phyloP scores from a whole-genome alignment of 2,888 invertebrate species.

The Eristalinus sepulchralis region DNA sequence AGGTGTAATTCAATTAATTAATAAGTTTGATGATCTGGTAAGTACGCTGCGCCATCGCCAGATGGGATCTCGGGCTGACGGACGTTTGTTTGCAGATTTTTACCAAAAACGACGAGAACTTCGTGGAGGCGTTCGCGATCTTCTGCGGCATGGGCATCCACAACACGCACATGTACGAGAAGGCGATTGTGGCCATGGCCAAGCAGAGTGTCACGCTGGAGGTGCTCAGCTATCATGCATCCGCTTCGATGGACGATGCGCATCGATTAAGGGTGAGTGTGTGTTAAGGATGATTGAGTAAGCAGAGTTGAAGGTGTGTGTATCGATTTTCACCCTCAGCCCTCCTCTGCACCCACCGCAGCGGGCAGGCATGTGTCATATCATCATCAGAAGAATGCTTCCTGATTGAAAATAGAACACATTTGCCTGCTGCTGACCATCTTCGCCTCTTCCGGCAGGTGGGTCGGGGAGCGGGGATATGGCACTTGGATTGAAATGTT shows the following conservation, averaged over 20 bases:
- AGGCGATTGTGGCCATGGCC: slow-evolving; percentile 96
- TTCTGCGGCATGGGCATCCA: slow-evolving; percentile 99
- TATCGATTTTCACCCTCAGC: slow-evolving; percentile 46
- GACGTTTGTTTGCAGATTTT: slow-evolving; percentile 82
- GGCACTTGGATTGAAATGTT: slow-evolving; percentile 31
- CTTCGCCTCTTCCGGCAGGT: not conserved
- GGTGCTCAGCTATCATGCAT: slow-evolving; percentile 95
- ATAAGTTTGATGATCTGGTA: slow-evolving; percentile 93
- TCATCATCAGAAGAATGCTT: slow-evolving; percentile 41
- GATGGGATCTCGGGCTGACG: not conserved
- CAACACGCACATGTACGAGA: slow-evolving; percentile 98
- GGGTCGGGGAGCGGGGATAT: slow-evolving; percentile 1
- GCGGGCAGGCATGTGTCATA: slow-evolving; percentile 17
- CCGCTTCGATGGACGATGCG: slow-evolving; percentile 94
- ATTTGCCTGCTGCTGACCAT: not conserved
- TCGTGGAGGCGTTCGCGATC: slow-evolving; percentile 98
- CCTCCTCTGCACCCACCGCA: not conserved
- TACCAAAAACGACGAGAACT: slow-evolving; percentile 97
- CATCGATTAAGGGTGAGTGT: slow-evolving; percentile 89
- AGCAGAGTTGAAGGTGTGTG: not conserved
- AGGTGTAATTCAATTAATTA: slow-evolving; percentile 95
- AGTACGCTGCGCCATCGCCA: slow-evolving; percentile 53
- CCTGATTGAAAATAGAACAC: slow-evolving; percentile 40
- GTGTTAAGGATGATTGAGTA: slow-evolving; percentile 30
- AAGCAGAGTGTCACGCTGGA: slow-evolving; percentile 97